Evolutionary conservation across 2,888 invertebrate genomes (phyloP).

Genomic region (Allophyes oxyacanthae): DNA sequence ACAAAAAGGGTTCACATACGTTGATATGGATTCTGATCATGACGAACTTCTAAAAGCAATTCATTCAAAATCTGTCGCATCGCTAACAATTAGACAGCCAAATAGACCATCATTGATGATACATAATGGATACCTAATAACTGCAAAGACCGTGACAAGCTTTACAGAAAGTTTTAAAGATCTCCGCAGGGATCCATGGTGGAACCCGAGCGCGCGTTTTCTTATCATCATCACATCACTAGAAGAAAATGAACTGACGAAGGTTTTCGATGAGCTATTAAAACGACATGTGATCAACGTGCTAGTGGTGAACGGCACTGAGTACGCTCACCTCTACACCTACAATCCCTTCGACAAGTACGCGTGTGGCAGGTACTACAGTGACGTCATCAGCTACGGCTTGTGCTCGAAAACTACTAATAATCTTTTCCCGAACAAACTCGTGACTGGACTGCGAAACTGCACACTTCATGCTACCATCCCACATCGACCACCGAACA

Average conservation of each 20-base stretch:
- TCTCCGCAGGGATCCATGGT: slow-evolving; percentile 56
- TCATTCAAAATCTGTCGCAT: slow-evolving; percentile 25
- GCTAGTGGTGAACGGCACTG: no score
- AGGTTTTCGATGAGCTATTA: slow-evolving; percentile 67
- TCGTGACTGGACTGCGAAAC: no score
- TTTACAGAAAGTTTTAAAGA: slow-evolving; percentile 51
- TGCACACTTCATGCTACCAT: no score
- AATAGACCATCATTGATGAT: slow-evolving; percentile 4
- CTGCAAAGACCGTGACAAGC: slow-evolving; percentile 34
- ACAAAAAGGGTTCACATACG: slow-evolving; percentile 34
- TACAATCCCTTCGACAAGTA: no score
- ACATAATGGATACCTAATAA: slow-evolving; percentile 61
- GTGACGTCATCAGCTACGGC: no score
- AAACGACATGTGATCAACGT: no score
- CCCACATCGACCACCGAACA: no score
- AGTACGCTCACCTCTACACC: no score
- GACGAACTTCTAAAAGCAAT: slow-evolving; percentile 42
- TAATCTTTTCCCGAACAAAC: no score
- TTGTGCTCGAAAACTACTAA: no score
- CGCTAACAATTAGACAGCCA: slow-evolving; percentile 19
- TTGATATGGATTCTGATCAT: slow-evolving; percentile 34
- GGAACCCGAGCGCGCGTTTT: slow-evolving; percentile 67
- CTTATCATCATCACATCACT: slow-evolving; percentile 60
- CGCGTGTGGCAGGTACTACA: no score
- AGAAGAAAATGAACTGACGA: slow-evolving; percentile 32